phyloP scores from a whole-genome alignment of 2,797 vertebrate species.

The Hapalemur alaotrensis region DNA sequence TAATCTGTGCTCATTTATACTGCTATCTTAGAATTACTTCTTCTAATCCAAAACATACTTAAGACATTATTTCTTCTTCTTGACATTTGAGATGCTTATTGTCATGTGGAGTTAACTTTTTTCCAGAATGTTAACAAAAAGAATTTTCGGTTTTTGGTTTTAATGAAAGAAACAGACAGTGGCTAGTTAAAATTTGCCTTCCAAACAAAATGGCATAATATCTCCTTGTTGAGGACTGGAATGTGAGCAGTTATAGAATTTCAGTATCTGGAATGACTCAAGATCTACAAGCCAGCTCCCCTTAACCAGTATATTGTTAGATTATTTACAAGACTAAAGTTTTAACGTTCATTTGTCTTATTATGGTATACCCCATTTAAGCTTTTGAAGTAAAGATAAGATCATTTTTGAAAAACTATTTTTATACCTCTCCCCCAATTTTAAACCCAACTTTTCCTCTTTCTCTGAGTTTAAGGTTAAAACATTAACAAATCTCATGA shows the following conservation, averaged over 20 bases:
- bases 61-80: conserved; percentile 40
- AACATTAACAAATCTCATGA: not conserved
- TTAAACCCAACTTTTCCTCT: not conserved
- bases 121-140: conserved; percentile 56
- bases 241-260: conserved; percentile 75
- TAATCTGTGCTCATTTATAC: not conserved
- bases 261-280: conserved; percentile 75
- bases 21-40: not conserved
- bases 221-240: conserved; percentile 75
- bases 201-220: conserved; percentile 65
- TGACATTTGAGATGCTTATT: not conserved
- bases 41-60: conserved; percentile 46
- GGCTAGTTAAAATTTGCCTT: conserved; percentile 64
- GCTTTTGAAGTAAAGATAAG: conserved; percentile 25
- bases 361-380: not conserved
- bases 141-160: conserved; percentile 36
- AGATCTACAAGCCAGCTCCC: conserved; percentile 71
- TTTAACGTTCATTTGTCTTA: conserved; percentile 66
- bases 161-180: conserved; percentile 55
- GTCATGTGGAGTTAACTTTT: conserved; percentile 11
- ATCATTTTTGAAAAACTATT: conserved; percentile 13
- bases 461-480: not conserved
- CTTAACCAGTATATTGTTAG: conserved; percentile 63
- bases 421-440: not conserved
- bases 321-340: conserved; percentile 56